Percentiles rank a stretch among this genome's conserved stretches.
Evolutionary conservation across 2,888 invertebrate species (phyloP).

Genomic region (Globia sparganii): DNA sequence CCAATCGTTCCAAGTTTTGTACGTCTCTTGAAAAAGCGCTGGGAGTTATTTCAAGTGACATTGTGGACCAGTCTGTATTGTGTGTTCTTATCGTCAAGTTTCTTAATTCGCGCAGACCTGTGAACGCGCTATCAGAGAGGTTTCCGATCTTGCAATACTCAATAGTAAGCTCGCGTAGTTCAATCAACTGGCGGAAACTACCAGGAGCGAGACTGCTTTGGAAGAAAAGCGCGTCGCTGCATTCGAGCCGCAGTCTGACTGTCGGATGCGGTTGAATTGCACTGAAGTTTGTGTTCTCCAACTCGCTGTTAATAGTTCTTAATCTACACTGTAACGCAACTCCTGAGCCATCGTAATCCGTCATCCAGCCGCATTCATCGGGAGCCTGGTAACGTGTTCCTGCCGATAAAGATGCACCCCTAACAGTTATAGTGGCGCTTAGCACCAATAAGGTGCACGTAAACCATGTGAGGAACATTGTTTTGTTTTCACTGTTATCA

Average conservation of each 20-base stretch:
- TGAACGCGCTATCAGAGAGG: slow-evolving; percentile 95
- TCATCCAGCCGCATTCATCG: slow-evolving; percentile 95
- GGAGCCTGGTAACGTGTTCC: slow-evolving; percentile 94
- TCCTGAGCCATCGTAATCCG: slow-evolving; percentile 92
- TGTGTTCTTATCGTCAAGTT: slow-evolving; percentile 95
- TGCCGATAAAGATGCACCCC: slow-evolving; percentile 87
- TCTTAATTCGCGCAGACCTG: slow-evolving; percentile 94
- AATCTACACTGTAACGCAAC: slow-evolving; percentile 94
- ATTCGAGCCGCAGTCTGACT: slow-evolving; percentile 93
- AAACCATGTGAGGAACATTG: slow-evolving; percentile 86
- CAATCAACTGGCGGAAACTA: slow-evolving; percentile 94
- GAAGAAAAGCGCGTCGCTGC: slow-evolving; percentile 95
- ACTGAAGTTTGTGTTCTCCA: slow-evolving; percentile 95
- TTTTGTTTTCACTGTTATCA: slow-evolving; percentile 83
- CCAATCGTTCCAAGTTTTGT: slow-evolving; percentile 93
- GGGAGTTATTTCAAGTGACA: slow-evolving; percentile 94
- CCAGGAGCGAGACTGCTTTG: slow-evolving; percentile 94
- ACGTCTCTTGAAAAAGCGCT: slow-evolving; percentile 94
- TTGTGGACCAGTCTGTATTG: slow-evolving; percentile 95
- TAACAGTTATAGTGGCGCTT: slow-evolving; percentile 82
- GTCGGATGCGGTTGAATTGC: slow-evolving; percentile 96
- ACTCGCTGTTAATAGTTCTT: slow-evolving; percentile 94
- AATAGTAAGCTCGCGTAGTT: slow-evolving; percentile 94
- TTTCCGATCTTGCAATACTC: slow-evolving; percentile 96
- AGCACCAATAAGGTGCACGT: slow-evolving; percentile 84